Conservation (phyloP, 1,140 invertebrate species). For the Bradysia coprophila region DNA sequence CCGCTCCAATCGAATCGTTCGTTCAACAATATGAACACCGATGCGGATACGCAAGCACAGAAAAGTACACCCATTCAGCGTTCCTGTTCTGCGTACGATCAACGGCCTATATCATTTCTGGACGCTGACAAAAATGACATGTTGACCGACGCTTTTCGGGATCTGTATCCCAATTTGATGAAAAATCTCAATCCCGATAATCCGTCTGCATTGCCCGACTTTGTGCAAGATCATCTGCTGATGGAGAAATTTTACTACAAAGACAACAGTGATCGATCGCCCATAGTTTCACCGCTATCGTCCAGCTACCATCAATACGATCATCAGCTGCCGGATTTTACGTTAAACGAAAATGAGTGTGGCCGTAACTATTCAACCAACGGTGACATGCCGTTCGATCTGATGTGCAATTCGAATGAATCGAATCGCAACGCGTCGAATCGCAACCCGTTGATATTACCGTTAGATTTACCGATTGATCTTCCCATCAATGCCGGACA, state of each 20-base stretch:
- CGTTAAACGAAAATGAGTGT: background rate
- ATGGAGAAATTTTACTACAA: background rate
- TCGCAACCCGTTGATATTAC: too few relatives aligned
- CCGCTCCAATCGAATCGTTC: too few relatives aligned
- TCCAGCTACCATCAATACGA: background rate
- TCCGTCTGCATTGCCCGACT: background rate
- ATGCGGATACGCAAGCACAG: too few relatives aligned
- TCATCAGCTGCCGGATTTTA: background rate
- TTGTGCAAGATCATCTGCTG: background rate
- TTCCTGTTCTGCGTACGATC: too few relatives aligned
- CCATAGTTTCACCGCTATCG: background rate
- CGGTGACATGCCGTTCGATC: background rate
- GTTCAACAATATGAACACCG: too few relatives aligned
- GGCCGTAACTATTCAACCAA: too few relatives aligned
- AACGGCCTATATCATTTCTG: too few relatives aligned
- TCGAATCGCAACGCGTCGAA: background rate
- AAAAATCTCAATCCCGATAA: background rate
- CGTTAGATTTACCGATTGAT: background rate
- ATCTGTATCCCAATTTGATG: background rate
- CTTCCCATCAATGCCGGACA: too few relatives aligned
- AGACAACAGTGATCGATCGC: background rate
- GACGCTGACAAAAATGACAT: too few relatives aligned
- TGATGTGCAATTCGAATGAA: background rate
- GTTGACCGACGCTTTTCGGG: too few relatives aligned
- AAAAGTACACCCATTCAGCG: too few relatives aligned